Conservation (phyloP, 2,113 vertebrate genomes). For the Phaethon lepturus region DNA sequence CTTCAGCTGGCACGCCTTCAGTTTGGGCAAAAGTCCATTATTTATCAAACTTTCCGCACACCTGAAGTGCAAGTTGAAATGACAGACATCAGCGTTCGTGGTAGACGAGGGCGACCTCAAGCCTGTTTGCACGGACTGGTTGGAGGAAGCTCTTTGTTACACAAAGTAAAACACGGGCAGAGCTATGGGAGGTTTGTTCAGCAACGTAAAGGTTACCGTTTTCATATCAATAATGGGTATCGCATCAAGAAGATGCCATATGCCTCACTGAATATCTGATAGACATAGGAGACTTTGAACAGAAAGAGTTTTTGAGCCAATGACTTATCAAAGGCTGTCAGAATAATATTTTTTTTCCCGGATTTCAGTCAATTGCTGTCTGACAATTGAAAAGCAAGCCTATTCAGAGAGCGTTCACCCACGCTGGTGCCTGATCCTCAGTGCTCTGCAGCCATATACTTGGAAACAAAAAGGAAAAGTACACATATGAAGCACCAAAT, state of each 20-base stretch:
- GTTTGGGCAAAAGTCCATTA: neutral
- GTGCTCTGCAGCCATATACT: slow-evolving; percentile 15
- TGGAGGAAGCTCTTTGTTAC: neutral
- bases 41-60: neutral
- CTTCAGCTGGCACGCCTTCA: neutral
- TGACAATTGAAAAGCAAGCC: slow-evolving; percentile 51
- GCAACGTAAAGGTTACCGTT: neutral
- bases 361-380: slow-evolving; percentile 54
- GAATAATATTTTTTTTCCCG: slow-evolving; percentile 6
- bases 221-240: neutral
- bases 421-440: slow-evolving; percentile 35
- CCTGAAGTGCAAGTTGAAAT: neutral
- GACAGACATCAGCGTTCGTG: neutral
- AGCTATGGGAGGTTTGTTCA: neutral
- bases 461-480: slow-evolving; percentile 21
- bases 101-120: neutral
- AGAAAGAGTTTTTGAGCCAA: slow-evolving; percentile 26
- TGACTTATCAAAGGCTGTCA: slow-evolving; percentile 55
- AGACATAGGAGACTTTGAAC: slow-evolving; percentile 6
- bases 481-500: slow-evolving; percentile 12
- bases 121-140: neutral
- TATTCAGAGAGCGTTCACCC: slow-evolving; percentile 42
- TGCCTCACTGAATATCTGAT: neutral
- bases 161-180: neutral
- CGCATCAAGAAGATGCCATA: neutral